Evolutionary conservation across 2,888 invertebrate genomes (phyloP).

Genomic region (Nemotelus nigrinus): DNA sequence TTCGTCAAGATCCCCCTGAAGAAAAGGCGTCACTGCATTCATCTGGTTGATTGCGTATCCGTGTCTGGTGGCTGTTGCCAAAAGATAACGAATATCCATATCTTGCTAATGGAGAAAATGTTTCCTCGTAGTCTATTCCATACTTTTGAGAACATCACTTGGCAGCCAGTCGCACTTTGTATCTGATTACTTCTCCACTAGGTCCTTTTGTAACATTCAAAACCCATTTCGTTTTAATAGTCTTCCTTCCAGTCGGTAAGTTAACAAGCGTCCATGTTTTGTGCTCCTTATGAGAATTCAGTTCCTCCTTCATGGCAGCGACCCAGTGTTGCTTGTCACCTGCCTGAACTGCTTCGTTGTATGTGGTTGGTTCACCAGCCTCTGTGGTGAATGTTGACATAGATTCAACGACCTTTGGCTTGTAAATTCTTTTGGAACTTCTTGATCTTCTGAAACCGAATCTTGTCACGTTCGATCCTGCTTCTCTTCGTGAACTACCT

Average conservation of each 20-base stretch:
- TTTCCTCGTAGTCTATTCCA: slow-evolving; percentile 52
- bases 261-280: slow-evolving; percentile 52
- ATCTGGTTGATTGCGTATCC: slow-evolving; percentile 41
- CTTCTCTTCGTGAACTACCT: too few species aligned
- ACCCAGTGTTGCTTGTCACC: slow-evolving; percentile 47
- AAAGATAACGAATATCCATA: slow-evolving; percentile 48
- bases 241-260: slow-evolving; percentile 50
- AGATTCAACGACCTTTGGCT: too few species aligned
- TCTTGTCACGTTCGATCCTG: too few species aligned
- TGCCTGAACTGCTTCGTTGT: slow-evolving; percentile 11
- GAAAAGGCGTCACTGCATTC: slow-evolving; percentile 47
- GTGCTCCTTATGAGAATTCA: slow-evolving; percentile 50
- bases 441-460: too few species aligned
- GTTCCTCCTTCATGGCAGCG: slow-evolving; percentile 53
- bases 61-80: slow-evolving; percentile 36
- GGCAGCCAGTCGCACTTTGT: slow-evolving; percentile 53
- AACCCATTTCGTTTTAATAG: slow-evolving; percentile 54
- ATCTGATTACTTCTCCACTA: slow-evolving; percentile 50
- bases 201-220: slow-evolving; percentile 52
- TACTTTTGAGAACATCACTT: slow-evolving; percentile 54
- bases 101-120: slow-evolving; percentile 52
- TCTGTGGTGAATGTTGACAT: neutral
- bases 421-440: too few species aligned
- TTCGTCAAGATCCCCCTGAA: neutral
- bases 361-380: slow-evolving; percentile 24